These are phyloP conservation scores for Chorisops tibialis DNA, from an alignment of 2,888 invertebrate species.

Conservation along the genomic window DNA sequence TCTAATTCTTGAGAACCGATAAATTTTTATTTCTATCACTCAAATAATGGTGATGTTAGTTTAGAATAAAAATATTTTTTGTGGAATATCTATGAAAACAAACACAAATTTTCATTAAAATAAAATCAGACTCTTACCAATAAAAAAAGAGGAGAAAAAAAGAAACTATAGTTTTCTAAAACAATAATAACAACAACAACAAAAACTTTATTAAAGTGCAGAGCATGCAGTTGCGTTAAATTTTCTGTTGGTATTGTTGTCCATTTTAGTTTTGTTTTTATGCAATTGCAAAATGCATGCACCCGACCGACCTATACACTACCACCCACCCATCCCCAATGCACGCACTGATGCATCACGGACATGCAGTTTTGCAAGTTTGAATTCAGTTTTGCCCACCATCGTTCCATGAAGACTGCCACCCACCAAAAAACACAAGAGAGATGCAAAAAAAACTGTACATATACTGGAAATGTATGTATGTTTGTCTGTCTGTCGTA, in stretches of 20 bases:
- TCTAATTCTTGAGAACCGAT: no score
- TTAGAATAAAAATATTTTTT: no score
- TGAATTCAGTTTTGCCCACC: neutral
- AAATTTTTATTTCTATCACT: no score
- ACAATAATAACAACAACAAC: no score
- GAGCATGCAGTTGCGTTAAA: neutral
- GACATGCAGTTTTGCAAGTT: slow-evolving; percentile 21
- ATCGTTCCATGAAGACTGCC: slow-evolving; percentile 3
- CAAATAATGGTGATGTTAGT: no score
- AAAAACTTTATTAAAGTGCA: no score
- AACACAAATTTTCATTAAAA: no score
- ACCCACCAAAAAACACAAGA: slow-evolving; percentile 15
- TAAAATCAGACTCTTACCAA: no score
- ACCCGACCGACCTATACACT: neutral
- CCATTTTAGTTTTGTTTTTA: slow-evolving; percentile 17
- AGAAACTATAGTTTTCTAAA: no score
- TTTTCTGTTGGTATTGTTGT: neutral
- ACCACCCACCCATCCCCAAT: neutral
- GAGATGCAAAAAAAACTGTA: slow-evolving; percentile 11
- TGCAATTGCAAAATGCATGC: neutral
- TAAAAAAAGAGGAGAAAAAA: no score
- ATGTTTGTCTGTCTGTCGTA: neutral
- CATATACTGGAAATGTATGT: slow-evolving; percentile 5
- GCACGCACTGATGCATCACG: slow-evolving; percentile 10
- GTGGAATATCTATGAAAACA: no score